Evolutionary conservation across 2,797 vertebrate species (phyloP).

Genomic region (Chrosomus eos): DNA sequence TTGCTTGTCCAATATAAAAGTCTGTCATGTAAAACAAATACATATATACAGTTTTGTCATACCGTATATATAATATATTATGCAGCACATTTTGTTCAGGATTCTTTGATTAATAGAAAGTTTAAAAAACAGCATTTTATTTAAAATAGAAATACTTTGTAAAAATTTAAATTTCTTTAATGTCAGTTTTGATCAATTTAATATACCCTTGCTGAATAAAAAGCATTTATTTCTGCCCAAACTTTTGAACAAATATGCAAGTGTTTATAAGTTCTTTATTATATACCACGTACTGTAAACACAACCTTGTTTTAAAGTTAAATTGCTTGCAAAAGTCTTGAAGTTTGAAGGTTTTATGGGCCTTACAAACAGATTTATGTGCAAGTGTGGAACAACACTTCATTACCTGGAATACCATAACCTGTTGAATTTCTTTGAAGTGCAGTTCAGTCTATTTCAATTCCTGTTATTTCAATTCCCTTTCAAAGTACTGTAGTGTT

Average conservation of each 20-base stretch:
- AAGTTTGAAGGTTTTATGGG: background rate
- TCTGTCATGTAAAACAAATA: background rate
- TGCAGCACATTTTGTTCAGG: no score
- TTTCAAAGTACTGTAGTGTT: background rate
- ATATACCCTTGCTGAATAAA: background rate
- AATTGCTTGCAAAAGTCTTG: background rate
- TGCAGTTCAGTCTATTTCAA: background rate
- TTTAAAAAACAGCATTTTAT: background rate
- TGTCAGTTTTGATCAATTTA: background rate
- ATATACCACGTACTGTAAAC: background rate
- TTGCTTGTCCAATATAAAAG: slow-evolving; percentile 6
- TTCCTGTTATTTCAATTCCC: slow-evolving; percentile 3
- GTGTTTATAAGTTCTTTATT: background rate
- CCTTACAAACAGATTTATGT: background rate
- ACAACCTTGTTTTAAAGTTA: background rate
- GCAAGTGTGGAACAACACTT: background rate
- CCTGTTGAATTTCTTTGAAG: background rate
- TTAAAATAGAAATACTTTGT: background rate
- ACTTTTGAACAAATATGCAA: background rate
- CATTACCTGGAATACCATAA: background rate
- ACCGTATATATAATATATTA: background rate
- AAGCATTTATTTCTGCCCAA: background rate
- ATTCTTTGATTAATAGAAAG: background rate
- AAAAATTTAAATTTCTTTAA: background rate
- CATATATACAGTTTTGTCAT: background rate